phyloP scores from a whole-genome alignment of 2,113 vertebrate species.

The Hypanus sabinus region DNA sequence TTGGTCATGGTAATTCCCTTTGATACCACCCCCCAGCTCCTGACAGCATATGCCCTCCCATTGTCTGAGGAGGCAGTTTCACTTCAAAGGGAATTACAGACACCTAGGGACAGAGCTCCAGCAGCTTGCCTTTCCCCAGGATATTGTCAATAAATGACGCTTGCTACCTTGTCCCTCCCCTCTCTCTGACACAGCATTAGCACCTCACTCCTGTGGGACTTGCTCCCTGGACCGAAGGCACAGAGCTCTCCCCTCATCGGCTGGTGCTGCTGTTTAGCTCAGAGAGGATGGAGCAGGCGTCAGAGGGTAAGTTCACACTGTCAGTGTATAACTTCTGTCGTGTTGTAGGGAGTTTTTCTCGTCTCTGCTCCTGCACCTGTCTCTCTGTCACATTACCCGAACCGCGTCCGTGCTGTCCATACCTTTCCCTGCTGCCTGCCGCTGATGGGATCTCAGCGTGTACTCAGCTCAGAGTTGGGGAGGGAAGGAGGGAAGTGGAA shows the following conservation, averaged over 20 bases:
- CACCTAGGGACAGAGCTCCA: background rate
- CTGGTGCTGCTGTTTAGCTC: background rate
- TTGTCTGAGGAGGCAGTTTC: background rate
- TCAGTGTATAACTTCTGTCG: background rate
- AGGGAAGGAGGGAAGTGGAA: background rate
- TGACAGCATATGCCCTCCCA: background rate
- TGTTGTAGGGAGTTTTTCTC: background rate
- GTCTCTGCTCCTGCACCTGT: background rate
- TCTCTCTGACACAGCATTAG: background rate
- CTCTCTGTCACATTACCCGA: background rate
- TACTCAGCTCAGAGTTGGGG: background rate
- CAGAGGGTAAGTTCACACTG: background rate
- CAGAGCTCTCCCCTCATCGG: background rate
- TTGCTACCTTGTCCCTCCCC: background rate
- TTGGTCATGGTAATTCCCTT: conserved; percentile 24
- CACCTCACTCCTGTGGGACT: background rate
- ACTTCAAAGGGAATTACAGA: conserved; percentile 16
- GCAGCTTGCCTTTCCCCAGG: background rate
- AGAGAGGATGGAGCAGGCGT: background rate
- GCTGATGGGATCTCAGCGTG: background rate
- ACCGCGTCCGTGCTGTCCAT: no score
- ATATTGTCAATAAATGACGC: background rate
- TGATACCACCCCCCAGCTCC: background rate
- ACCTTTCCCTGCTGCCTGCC: no score
- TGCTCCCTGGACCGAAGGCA: background rate